Base-by-base conservation (phyloP, 2,888 invertebrate species). In the Platerodrilus igneus region DNA sequence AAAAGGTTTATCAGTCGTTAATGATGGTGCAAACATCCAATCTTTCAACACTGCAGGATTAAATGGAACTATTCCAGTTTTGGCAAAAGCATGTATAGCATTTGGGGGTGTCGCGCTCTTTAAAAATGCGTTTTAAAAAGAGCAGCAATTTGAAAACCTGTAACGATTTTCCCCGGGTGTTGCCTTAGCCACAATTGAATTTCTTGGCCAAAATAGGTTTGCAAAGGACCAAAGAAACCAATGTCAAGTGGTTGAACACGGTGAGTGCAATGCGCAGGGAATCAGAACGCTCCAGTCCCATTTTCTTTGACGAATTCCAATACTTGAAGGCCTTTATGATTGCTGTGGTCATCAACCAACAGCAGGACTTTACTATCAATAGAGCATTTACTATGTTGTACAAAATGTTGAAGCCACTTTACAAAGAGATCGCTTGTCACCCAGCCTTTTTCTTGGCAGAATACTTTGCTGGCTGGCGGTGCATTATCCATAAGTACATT, bases 301-400 rank as follows among this genome's bases (percentile, higher is more conserved):
- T 62, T 55, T 7, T 60, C 55, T 45, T 58, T 58, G 21, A 59
- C 60, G 41, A 50, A 50, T 32, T 58, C 47, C 15, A 63, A 27
- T 19, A 31, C 31, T 35, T 45, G 45, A 6, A 53, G 25, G 17
- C 35, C 26, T 16, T 55, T 35, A 35, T 57, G 56, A 40, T 42
- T 45, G 22, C 43, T 47, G 31, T 58, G 59, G 4, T 55, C 53
- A 41, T 57, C 61, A 2, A 53, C 34, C 15, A 59, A 47, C 4
- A 62, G 37, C n/a, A 61, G 29, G 23, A 58, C 51, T 37, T 52
- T 48, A 11, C 50, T 42, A 14, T 33, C n/a, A 48, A 15, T 7
- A 8, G 22, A 22, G 6, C 15, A 4, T 6, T 22, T 11, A 10
- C n/a, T 16, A 33, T 15, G 9, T 15, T 33, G 18, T 19, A 20